Evolutionary conservation across 1,140 invertebrate genomes (phyloP).

Genomic region (Drosophila mauritiana): DNA sequence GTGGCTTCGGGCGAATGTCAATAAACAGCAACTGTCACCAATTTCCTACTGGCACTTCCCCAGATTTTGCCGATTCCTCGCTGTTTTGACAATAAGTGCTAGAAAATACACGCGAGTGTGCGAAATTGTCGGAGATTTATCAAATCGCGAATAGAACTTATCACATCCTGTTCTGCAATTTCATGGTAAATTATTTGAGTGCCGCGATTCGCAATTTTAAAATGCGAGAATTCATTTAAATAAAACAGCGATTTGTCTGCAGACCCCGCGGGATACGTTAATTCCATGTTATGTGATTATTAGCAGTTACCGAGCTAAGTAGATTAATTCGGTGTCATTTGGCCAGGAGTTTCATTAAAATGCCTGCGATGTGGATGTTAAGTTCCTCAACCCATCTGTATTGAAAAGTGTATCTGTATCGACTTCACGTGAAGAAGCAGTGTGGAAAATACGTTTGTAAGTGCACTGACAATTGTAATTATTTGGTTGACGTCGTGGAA

Average conservation of each 20-base stretch:
- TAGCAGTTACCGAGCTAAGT: constrained; percentile 55
- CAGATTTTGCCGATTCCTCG: constrained; percentile 4
- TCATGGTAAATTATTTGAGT: constrained; percentile 72
- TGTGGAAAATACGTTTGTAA: constrained; percentile 69
- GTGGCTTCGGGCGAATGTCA: constrained; percentile 76
- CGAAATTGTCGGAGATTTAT: constrained; percentile 79
- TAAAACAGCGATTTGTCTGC: constrained; percentile 76
- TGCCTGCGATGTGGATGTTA: background rate
- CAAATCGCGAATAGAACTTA: constrained; percentile 67
- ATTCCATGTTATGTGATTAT: constrained; percentile 73
- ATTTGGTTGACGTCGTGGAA: constrained; percentile 54
- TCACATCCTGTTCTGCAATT: constrained; percentile 48
- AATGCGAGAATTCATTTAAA: constrained; percentile 60
- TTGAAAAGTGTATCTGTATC: background rate
- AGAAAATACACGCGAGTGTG: constrained; percentile 64
- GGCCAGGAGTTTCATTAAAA: background rate
- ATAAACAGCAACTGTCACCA: constrained; percentile 83
- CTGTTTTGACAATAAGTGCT: constrained; percentile 25
- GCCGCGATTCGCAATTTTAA: constrained; percentile 49
- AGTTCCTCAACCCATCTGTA: background rate
- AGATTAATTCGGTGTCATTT: constrained; percentile 13
- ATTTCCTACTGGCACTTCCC: constrained; percentile 21
- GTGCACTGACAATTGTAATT: constrained; percentile 69
- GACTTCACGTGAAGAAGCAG: constrained; percentile 1
- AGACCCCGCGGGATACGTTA: constrained; percentile 52